Conservation (phyloP, 37 sponge, comb jelly and placozoan species). For the Axinella damicornis region DNA sequence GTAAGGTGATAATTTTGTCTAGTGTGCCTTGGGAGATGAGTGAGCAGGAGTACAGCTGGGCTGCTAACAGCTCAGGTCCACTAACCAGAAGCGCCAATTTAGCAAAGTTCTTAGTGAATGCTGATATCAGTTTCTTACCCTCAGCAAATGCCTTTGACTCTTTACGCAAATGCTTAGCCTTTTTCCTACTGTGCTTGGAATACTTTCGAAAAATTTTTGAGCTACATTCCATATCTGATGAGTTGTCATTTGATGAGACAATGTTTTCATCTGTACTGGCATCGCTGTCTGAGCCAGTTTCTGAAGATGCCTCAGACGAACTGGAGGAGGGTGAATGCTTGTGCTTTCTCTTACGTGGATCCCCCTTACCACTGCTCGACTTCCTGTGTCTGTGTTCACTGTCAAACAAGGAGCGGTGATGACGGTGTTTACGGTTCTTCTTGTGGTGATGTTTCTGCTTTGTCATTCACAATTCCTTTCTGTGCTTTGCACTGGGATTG, state of each 20-base stretch:
- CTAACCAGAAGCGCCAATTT: neutral
- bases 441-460: neutral
- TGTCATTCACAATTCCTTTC: too few relatives aligned
- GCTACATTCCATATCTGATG: too few relatives aligned
- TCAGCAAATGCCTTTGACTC: neutral
- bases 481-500: too few relatives aligned
- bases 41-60: neutral
- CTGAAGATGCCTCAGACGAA: too few relatives aligned
- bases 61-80: neutral
- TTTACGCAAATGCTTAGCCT: neutral
- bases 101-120: neutral
- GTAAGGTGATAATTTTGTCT: neutral
- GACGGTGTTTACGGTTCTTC: too few relatives aligned
- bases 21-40: neutral
- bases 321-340: too few relatives aligned
- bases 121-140: neutral
- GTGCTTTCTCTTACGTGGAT: too few relatives aligned
- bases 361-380: too few relatives aligned
- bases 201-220: neutral
- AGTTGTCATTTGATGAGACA: too few relatives aligned
- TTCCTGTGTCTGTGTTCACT: neutral
- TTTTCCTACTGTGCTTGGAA: neutral
- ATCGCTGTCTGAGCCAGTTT: too few relatives aligned
- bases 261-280: too few relatives aligned
- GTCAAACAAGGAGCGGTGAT: too few relatives aligned